These are phyloP conservation scores for Synanthedon myopaeformis DNA, from an alignment of 2,888 invertebrate genomes.

Conservation along the genomic window DNA sequence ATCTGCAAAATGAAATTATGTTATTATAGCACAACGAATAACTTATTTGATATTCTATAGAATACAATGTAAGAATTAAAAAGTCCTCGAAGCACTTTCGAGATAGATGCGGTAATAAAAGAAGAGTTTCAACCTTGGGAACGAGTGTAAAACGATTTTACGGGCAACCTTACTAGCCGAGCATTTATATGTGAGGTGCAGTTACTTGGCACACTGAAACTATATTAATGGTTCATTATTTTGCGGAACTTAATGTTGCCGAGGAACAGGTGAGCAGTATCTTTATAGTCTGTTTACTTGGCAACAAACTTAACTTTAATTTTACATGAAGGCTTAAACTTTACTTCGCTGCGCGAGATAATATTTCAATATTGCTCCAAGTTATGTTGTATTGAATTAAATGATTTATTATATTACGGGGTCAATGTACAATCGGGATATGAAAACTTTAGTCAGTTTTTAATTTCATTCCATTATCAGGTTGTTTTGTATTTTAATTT, in stretches of 20 bases:
- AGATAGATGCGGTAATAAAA: not conserved
- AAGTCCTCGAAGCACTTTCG: not conserved
- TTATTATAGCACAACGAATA: no score
- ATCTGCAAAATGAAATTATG: no score
- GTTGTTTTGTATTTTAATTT: no score
- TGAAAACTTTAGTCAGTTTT: no score
- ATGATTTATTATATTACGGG: no score
- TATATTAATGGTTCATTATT: slow-evolving; percentile 20
- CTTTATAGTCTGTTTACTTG: slow-evolving; percentile 9
- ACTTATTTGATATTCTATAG: no score
- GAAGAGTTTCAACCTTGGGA: not conserved
- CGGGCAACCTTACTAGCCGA: not conserved
- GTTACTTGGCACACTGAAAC: slow-evolving; percentile 14
- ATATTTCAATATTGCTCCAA: no score
- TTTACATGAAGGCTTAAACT: not conserved
- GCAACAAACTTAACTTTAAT: not conserved
- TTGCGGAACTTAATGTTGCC: slow-evolving; percentile 14
- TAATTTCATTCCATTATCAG: no score
- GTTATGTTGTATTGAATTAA: no score
- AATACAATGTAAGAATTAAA: not conserved
- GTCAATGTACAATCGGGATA: no score
- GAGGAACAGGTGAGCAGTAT: slow-evolving; percentile 10
- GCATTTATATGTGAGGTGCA: slow-evolving; percentile 10
- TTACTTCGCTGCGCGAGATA: no score
- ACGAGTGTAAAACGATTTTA: slow-evolving; percentile 4